Base-by-base conservation (phyloP, 64 coral and sea anemone genomes). In the Porites australiensis region DNA sequence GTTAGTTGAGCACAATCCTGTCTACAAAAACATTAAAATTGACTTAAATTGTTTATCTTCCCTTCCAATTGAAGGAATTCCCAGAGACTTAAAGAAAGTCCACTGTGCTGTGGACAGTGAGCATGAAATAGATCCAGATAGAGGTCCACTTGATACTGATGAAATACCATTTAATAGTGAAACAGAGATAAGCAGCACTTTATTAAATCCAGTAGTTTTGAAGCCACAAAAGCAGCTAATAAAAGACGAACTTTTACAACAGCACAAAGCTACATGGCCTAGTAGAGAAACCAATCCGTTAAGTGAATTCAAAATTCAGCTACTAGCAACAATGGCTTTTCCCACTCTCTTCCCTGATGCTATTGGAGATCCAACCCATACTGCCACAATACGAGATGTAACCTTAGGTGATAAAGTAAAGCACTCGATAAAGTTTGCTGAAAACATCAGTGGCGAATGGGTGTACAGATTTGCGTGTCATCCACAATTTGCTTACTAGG, bases 241-340 rank as follows among this genome's bases (percentile, higher is more conserved):
- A 16, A 77, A 2, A 6, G 75, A 77, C 50, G 75, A 77, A 52
- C 4, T 77, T 16, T 51, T 77, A 77, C 11, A 77, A n/a, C n/a
- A n/a, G n/a, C n/a, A n/a, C n/a, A n/a, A 66, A 83, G 27, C 13
- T 18, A 18, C 3, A 74, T 85, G 62, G 91, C 62, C 44, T 20
- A 44, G 67, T 93, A 63, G 50, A 37, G 76, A 47, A n/a, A 71
- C 27, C 21, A 49, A 74, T 20, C 77, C 91, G 19, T 57, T 93
- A 58, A 87, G 86, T 87, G 91, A 87, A 57, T 93, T 68, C 68
- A 87, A 61, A 12, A 87, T 84, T 13, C 82, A 60, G 19, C 70
- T 50, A 19, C 51, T 86, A 19, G 82, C 82, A 10, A 50, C 82
- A 69, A 86, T 86, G 82, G 44, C 82, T 70, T 86, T 86, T 69